These are phyloP conservation scores for Eudorcas thomsonii DNA, from an alignment of 2,113 vertebrate genomes.

Conservation along the genomic window DNA sequence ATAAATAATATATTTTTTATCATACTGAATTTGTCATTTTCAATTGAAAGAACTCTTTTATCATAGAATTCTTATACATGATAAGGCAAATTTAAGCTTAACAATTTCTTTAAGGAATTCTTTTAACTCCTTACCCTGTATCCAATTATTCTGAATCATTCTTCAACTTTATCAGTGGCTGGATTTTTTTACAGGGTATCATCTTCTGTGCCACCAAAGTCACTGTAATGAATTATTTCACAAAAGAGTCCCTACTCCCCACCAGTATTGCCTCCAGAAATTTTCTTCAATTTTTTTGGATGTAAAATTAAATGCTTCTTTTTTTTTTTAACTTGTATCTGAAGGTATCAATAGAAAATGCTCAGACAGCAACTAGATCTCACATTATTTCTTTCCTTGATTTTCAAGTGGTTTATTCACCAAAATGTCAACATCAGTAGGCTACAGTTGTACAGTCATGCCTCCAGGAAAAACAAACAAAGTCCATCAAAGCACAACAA, in stretches of 20 bases:
- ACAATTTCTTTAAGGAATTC: background rate
- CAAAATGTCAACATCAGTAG: background rate
- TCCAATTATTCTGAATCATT: background rate
- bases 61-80: background rate
- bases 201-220: background rate
- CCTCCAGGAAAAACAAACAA: background rate
- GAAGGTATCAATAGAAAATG: background rate
- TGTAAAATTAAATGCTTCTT: background rate
- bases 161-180: background rate
- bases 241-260: background rate
- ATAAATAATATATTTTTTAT: background rate
- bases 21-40: background rate
- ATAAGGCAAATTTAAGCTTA: background rate
- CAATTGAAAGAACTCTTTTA: background rate
- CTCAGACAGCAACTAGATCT: background rate
- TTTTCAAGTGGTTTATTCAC: background rate
- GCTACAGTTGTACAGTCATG: background rate
- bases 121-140: background rate
- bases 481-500: background rate
- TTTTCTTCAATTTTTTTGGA: background rate
- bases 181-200: background rate
- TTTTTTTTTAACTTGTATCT: background rate
- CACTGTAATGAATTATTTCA: background rate
- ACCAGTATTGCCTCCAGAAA: background rate
- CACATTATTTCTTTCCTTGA: background rate